Evolutionary conservation across 2,888 invertebrate genomes (phyloP).

Genomic region (Apodemia mormo): DNA sequence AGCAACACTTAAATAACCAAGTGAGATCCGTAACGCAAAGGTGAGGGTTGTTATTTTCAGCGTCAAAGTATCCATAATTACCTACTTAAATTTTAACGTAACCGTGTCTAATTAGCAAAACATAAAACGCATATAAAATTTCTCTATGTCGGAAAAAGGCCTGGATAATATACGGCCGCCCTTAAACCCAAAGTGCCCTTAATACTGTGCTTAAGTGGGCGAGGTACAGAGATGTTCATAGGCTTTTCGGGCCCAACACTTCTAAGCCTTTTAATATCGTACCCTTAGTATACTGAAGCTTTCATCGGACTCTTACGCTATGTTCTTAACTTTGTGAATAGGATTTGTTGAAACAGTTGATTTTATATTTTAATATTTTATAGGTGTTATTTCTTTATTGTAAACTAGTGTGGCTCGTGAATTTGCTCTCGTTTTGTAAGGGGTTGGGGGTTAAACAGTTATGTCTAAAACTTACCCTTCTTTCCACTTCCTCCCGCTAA

Average conservation of each 20-base stretch:
- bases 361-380: constrained; percentile 34
- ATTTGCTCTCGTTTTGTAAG: no score
- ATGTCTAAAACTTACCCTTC: no score
- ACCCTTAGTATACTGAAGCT: constrained; percentile 53
- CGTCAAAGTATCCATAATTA: constrained; percentile 35
- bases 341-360: constrained; percentile 49
- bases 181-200: constrained; percentile 75
- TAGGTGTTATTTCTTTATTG: background rate
- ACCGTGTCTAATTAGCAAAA: constrained; percentile 40
- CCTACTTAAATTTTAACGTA: constrained; percentile 40
- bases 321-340: constrained; percentile 66
- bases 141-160: constrained; percentile 53
- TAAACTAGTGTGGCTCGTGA: background rate
- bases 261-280: constrained; percentile 79
- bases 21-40: background rate
- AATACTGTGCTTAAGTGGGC: constrained; percentile 79
- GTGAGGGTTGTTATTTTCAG: constrained; percentile 25
- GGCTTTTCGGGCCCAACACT: constrained; percentile 78
- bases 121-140: constrained; percentile 50
- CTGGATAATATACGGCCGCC: constrained; percentile 69
- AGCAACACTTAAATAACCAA: constrained; percentile 1
- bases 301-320: constrained; percentile 55
- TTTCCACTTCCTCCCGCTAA: no score
- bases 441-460: no score
- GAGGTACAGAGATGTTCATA: constrained; percentile 74